Conservation (phyloP, 1,140 invertebrate genomes). For the Diorhabda sublineata region DNA sequence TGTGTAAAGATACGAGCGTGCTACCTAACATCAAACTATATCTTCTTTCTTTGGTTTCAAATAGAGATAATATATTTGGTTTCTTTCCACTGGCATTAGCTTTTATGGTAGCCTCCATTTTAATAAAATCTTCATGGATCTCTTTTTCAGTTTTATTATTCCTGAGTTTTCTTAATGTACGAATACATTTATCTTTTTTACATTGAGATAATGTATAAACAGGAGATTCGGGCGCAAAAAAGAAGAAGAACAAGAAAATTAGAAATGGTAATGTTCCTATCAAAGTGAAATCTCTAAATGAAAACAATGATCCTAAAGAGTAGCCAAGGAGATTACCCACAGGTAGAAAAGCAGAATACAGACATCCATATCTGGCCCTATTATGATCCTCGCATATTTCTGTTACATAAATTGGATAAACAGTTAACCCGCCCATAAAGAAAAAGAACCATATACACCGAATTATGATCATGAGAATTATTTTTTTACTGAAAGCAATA, state of each 20-base stretch:
- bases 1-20: constrained; percentile 67
- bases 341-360: constrained; percentile 54
- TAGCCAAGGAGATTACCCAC: constrained; percentile 47
- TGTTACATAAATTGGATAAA: constrained; percentile 51
- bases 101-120: constrained; percentile 51
- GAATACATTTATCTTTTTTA: constrained; percentile 57
- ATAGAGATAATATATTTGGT: constrained; percentile 54
- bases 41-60: constrained; percentile 53
- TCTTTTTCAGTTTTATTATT: constrained; percentile 51
- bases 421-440: constrained; percentile 47
- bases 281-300: constrained; percentile 63
- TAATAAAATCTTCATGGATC: constrained; percentile 59
- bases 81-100: constrained; percentile 51
- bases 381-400: constrained; percentile 49
- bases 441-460: constrained; percentile 49
- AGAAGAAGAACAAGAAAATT: constrained; percentile 61
- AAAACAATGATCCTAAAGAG: constrained; percentile 53
- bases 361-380: constrained; percentile 51
- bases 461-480: constrained; percentile 42
- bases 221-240: constrained; percentile 81
- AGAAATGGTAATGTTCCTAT: constrained; percentile 58
- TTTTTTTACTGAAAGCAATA: constrained; percentile 43
- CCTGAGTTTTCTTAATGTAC: constrained; percentile 62
- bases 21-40: constrained; percentile 67
- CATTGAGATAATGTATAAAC: constrained; percentile 61